Evolutionary conservation across 2,888 invertebrate species (phyloP).

Genomic region (Dusona sp.): DNA sequence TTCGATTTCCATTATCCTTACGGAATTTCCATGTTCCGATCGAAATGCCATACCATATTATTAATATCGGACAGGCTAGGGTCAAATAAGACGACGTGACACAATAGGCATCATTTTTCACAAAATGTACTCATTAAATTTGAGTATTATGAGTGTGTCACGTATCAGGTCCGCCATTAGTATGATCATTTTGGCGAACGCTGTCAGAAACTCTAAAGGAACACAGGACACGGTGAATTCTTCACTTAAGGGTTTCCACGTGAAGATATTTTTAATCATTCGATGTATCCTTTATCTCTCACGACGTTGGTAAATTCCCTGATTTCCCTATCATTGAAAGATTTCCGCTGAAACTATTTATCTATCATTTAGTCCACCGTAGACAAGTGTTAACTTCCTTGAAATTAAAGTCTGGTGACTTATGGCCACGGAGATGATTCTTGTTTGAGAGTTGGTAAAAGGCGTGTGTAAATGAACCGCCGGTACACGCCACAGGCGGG

Average conservation of each 20-base stretch:
- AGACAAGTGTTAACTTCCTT: background rate
- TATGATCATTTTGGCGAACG: too few relatives aligned
- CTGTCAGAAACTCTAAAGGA: too few relatives aligned
- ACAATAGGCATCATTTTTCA: too few relatives aligned
- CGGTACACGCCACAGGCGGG: background rate
- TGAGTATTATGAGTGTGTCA: too few relatives aligned
- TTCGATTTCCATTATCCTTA: background rate
- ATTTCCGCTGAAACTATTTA: background rate
- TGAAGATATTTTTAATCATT: too few relatives aligned
- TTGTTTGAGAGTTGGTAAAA: slow-evolving; percentile 8
- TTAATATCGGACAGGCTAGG: background rate
- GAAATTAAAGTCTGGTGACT: slow-evolving; percentile 20
- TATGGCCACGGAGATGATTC: background rate
- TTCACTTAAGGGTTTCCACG: too few relatives aligned
- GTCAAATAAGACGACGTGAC: background rate
- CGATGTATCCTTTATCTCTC: too few relatives aligned
- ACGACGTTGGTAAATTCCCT: too few relatives aligned
- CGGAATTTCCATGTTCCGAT: background rate
- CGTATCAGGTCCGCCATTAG: too few relatives aligned
- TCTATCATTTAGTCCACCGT: background rate
- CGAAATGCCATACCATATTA: background rate
- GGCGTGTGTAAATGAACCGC: slow-evolving; percentile 2
- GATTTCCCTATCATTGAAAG: too few relatives aligned
- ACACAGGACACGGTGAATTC: too few relatives aligned
- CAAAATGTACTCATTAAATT: too few relatives aligned